Percentiles rank a stretch among this genome's conserved stretches.
phyloP scores from a whole-genome alignment of 2,797 vertebrate species.

The Phataginus tricuspis region DNA sequence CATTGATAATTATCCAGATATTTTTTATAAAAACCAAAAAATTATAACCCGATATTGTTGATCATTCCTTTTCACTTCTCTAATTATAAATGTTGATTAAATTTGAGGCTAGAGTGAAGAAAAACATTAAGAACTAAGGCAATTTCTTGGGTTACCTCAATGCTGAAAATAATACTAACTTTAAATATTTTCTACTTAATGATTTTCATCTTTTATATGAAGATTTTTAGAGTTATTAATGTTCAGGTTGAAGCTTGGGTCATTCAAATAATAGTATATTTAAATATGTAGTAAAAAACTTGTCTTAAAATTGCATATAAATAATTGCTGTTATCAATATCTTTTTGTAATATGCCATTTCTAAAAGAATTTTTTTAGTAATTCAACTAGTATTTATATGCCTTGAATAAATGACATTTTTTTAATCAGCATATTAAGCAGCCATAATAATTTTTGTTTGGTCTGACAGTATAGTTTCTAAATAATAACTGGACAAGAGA shows the following conservation, averaged over 20 bases:
- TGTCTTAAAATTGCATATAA: neutral
- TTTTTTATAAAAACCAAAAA: neutral
- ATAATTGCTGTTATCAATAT: neutral
- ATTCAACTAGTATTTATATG: slow-evolving; percentile 61
- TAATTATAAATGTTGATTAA: slow-evolving; percentile 70
- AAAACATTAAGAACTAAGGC: neutral
- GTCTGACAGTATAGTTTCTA: slow-evolving; percentile 80
- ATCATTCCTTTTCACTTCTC: slow-evolving; percentile 19
- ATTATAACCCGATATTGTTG: neutral
- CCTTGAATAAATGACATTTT: slow-evolving; percentile 81
- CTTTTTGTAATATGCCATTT: slow-evolving; percentile 57
- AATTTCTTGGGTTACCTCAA: neutral
- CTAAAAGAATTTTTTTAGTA: neutral
- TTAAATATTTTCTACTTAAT: neutral
- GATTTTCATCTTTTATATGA: slow-evolving; percentile 2
- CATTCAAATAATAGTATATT: slow-evolving; percentile 15
- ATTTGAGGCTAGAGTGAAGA: slow-evolving; percentile 55
- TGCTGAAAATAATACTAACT: neutral
- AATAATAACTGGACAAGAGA: slow-evolving; percentile 76
- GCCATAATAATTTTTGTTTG: slow-evolving; percentile 83
- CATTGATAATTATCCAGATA: neutral
- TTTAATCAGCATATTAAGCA: slow-evolving; percentile 83
- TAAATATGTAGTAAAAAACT: slow-evolving; percentile 66
- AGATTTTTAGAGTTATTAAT: neutral
- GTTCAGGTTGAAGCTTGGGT: neutral